Percentiles rank a stretch among this genome's conserved stretches.
phyloP scores from a whole-genome alignment of 2,888 invertebrate species.

The Ophioninae sp. region DNA sequence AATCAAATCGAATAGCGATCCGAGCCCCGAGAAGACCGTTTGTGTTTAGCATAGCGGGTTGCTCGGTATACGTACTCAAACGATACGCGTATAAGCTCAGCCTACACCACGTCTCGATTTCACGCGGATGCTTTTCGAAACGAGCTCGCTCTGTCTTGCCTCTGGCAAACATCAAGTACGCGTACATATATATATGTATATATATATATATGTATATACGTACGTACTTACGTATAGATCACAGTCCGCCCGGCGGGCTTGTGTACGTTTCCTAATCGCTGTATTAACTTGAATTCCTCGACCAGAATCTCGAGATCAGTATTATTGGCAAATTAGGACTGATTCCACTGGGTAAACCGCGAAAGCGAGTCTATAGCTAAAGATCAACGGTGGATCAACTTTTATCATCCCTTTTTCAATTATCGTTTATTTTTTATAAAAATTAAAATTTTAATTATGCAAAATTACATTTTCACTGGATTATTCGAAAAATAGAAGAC shows the following conservation, averaged over 20 bases:
- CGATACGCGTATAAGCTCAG: slow-evolving; percentile 66
- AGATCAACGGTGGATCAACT: slow-evolving; percentile 2
- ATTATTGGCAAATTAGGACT: slow-evolving; percentile 76
- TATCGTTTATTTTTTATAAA: not conserved
- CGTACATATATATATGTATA: not conserved
- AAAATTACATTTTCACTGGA: not conserved
- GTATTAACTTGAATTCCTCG: slow-evolving; percentile 76
- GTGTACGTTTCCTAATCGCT: slow-evolving; percentile 74
- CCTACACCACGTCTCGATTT: slow-evolving; percentile 67
- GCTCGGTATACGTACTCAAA: slow-evolving; percentile 63
- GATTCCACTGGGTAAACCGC: slow-evolving; percentile 73
- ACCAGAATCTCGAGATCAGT: slow-evolving; percentile 70
- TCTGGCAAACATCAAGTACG: slow-evolving; percentile 66
- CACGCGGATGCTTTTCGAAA: slow-evolving; percentile 66
- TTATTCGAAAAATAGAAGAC: not conserved
- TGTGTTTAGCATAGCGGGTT: slow-evolving; percentile 43
- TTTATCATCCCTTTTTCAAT: slow-evolving; percentile 15
- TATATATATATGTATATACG: not conserved
- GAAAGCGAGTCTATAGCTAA: slow-evolving; percentile 57
- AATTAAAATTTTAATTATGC: slow-evolving; percentile 1
- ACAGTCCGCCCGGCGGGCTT: slow-evolving; percentile 64
- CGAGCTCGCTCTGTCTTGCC: slow-evolving; percentile 59
- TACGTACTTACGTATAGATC: slow-evolving; percentile 32
- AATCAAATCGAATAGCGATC: slow-evolving; percentile 59
- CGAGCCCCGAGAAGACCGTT: slow-evolving; percentile 42